These are phyloP conservation scores for Anisognathus igniventris DNA, from an alignment of 2,797 vertebrate genomes.

Conservation along the genomic window DNA sequence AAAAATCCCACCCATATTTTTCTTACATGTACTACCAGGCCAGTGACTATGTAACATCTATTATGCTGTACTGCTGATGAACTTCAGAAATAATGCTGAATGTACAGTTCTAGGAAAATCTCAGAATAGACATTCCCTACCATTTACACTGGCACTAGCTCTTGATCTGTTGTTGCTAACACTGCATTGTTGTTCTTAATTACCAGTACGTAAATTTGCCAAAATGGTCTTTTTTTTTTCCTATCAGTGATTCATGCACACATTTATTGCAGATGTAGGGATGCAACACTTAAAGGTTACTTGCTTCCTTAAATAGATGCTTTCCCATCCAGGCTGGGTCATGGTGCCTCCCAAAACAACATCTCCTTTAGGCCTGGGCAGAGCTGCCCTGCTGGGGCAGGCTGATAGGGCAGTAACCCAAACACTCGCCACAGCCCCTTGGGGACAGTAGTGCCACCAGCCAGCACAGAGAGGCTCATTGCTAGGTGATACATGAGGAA, in stretches of 20 bases:
- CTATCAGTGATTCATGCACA: background rate
- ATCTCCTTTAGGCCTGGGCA: background rate
- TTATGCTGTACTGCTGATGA: background rate
- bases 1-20: background rate
- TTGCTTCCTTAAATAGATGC: background rate
- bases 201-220: background rate
- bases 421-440: fast-evolving
- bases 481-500: background rate
- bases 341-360: background rate
- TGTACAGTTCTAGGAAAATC: background rate
- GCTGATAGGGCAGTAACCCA: background rate
- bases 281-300: background rate
- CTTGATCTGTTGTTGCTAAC: background rate
- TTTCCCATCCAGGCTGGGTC: background rate
- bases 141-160: background rate
- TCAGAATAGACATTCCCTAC: background rate
- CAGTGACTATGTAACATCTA: background rate
- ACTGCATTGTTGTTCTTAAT: background rate
- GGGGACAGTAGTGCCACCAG: background rate
- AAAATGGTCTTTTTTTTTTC: background rate
- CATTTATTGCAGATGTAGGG: background rate
- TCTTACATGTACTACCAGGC: background rate
- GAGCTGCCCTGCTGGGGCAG: background rate
- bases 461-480: background rate
- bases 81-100: background rate